Conservation (phyloP, 2,888 invertebrate genomes). For the Drosophila mettleri region DNA sequence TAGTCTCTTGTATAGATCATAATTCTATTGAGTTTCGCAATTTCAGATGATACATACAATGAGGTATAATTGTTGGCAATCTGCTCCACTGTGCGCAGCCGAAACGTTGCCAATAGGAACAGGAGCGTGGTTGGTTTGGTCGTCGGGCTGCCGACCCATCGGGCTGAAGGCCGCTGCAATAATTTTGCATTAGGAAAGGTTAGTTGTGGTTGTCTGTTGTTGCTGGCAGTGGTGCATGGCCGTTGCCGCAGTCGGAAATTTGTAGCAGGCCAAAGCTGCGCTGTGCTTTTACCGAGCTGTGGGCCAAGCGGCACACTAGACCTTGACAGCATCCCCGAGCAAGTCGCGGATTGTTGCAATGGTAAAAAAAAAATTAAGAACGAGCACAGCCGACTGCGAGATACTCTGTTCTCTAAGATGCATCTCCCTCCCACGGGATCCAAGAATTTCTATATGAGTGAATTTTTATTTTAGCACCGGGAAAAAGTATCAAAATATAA, state of each 20-base stretch:
- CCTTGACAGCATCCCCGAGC: slow-evolving; percentile 50
- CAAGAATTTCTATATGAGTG: no score
- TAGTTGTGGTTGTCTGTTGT: slow-evolving; percentile 58
- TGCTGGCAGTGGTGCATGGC: slow-evolving; percentile 13
- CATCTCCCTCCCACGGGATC: no score
- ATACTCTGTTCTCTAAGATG: no score
- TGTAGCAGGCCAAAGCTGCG: slow-evolving; percentile 58
- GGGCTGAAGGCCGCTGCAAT: slow-evolving; percentile 70
- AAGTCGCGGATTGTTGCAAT: slow-evolving; percentile 49
- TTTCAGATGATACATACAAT: neutral
- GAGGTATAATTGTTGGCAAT: no score
- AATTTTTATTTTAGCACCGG: no score
- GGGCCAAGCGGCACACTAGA: slow-evolving; percentile 46
- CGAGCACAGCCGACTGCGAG: no score
- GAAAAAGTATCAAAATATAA: no score
- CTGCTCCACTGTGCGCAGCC: slow-evolving; percentile 1
- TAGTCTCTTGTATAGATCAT: no score
- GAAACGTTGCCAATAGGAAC: slow-evolving; percentile 7
- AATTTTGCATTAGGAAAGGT: slow-evolving; percentile 72
- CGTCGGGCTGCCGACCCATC: slow-evolving; percentile 7
- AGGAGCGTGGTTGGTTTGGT: neutral
- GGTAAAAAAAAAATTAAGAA: slow-evolving; percentile 9
- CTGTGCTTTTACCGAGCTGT: slow-evolving; percentile 64
- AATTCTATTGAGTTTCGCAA: no score
- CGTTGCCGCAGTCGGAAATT: slow-evolving; percentile 34